These are phyloP conservation scores for Imbricaverruca yamaguchii DNA, from an alignment of 2,888 invertebrate genomes.

Conservation along the genomic window DNA sequence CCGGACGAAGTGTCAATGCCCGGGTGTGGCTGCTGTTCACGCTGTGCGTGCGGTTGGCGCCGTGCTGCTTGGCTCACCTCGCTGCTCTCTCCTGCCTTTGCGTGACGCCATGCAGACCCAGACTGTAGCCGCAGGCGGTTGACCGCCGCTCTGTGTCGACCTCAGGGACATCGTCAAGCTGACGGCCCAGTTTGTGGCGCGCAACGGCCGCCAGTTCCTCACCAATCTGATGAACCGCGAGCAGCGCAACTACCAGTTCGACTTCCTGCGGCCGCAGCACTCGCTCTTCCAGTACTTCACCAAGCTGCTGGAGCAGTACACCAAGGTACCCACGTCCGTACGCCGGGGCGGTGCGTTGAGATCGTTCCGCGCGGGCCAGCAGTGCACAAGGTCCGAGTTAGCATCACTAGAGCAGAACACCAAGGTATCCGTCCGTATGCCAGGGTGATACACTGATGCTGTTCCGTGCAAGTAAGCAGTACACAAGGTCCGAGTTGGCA, in stretches of 20 bases:
- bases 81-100: no score
- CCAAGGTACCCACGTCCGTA: conserved; percentile 57
- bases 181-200: conserved; percentile 97
- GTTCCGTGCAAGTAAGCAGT: no score
- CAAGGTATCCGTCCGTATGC: conserved; percentile 53
- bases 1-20: no score
- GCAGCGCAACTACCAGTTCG: conserved; percentile 96
- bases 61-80: no score
- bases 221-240: conserved; percentile 98
- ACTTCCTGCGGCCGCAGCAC: conserved; percentile 96
- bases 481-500: no score
- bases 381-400: no score
- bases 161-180: conserved; percentile 42
- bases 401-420: conserved; percentile 40
- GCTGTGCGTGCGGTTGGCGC: no score
- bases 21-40: no score
- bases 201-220: conserved; percentile 95
- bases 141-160: not conserved
- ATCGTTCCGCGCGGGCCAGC: not conserved
- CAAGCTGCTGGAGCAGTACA: conserved; percentile 94
- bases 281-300: conserved; percentile 98
- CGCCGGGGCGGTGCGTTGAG: not conserved
- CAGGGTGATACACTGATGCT: not conserved
- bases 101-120: no score
- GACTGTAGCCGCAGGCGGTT: no score